A percentile compares a stretch with the other conserved stretches of the same genome.
Evolutionary conservation across 2,797 vertebrate genomes (phyloP).

Genomic region (Orestias chungarensis): DNA sequence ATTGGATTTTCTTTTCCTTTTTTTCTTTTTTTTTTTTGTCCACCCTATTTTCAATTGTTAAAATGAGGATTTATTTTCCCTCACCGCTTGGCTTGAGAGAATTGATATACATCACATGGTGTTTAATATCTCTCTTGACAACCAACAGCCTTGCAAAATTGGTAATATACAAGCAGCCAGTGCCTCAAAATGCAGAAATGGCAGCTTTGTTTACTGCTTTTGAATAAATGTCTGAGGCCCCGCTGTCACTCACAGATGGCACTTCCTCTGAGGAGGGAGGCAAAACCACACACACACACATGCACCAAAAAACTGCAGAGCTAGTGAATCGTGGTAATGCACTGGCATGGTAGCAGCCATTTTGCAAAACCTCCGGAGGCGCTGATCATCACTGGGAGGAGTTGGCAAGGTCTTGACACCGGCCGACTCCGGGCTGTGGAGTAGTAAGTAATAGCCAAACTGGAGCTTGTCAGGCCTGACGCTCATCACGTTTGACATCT

Average conservation of each 20-base stretch:
- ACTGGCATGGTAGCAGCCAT: conserved; percentile 72
- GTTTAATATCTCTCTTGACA: conserved; percentile 60
- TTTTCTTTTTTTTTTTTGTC: conserved; percentile 45
- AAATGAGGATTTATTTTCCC: conserved; percentile 72
- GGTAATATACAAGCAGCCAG: conserved; percentile 48
- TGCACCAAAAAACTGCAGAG: conserved; percentile 32
- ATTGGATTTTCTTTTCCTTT: conserved; percentile 54
- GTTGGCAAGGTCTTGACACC: conserved; percentile 75
- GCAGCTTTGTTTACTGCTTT: conserved; percentile 75
- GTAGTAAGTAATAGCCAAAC: conserved; percentile 78
- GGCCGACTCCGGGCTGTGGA: conserved; percentile 77
- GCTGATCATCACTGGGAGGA: conserved; percentile 75
- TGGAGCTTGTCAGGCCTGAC: conserved; percentile 81
- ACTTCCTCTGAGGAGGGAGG: conserved; percentile 64
- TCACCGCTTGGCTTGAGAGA: conserved; percentile 37
- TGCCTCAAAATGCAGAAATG: conserved; percentile 60
- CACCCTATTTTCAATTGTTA: conserved; percentile 63
- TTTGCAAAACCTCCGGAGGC: conserved; percentile 78
- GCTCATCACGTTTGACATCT: conserved; percentile 88
- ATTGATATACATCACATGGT: conserved; percentile 60
- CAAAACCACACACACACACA: not conserved
- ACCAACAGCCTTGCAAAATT: conserved; percentile 60
- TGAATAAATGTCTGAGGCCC: conserved; percentile 72
- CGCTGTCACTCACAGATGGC: conserved; percentile 79
- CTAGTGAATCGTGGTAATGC: conserved; percentile 72